Evolutionary conservation across 2,888 invertebrate species (phyloP).

Genomic region (Polylopha cassiicola): DNA sequence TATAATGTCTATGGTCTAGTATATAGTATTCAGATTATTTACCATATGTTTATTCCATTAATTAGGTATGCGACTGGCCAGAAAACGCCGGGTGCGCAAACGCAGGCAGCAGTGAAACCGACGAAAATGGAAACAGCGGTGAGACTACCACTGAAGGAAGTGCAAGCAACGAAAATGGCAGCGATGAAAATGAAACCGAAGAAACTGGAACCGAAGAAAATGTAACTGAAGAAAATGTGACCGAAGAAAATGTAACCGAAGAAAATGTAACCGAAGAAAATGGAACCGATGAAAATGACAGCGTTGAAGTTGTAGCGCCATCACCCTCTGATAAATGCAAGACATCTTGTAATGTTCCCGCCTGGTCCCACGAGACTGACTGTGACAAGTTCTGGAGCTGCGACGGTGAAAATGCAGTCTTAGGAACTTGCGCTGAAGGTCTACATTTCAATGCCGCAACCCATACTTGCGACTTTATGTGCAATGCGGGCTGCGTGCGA

Average conservation of each 20-base stretch:
- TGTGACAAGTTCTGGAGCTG: slow-evolving; percentile 65
- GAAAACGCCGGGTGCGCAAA: slow-evolving; percentile 14
- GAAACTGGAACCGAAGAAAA: slow-evolving; percentile 9
- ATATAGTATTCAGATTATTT: too few species aligned
- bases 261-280: background rate
- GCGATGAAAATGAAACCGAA: background rate
- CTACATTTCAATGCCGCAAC: slow-evolving; percentile 53
- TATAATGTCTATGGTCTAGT: too few species aligned
- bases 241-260: background rate
- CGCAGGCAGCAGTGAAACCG: too few species aligned
- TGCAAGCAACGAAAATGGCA: background rate
- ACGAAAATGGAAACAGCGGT: background rate
- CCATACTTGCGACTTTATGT: slow-evolving; percentile 53
- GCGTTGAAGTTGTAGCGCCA: slow-evolving; percentile 8
- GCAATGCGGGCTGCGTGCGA: slow-evolving; percentile 47
- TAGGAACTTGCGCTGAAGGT: slow-evolving; percentile 52
- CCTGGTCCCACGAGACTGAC: slow-evolving; percentile 55
- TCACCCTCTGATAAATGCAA: slow-evolving; percentile 34
- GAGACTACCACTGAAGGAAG: background rate
- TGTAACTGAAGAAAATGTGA: background rate
- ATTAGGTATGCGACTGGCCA: slow-evolving; percentile 25
- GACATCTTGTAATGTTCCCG: slow-evolving; percentile 45
- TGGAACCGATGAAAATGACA: slow-evolving; percentile 3
- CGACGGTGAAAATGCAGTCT: slow-evolving; percentile 34
- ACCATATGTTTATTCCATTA: background rate